A percentile compares a stretch with the other conserved stretches of the same genome.
Evolutionary conservation across 2,113 vertebrate species (phyloP).

Genomic region (Megalops atlanticus): DNA sequence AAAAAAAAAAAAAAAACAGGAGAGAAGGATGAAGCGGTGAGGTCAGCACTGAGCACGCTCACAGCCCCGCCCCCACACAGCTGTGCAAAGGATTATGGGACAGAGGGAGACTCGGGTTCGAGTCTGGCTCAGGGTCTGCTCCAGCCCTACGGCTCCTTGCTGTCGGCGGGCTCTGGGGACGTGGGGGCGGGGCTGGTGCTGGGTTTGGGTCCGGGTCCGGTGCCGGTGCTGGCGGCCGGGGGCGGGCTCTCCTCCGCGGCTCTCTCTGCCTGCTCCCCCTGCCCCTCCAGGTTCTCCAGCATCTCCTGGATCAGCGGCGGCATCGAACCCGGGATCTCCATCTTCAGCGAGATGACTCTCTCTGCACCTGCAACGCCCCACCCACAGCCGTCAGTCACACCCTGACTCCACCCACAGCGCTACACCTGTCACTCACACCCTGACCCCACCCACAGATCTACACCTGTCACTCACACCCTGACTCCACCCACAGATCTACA

Average conservation of each 20-base stretch:
- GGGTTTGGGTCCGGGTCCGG: slow-evolving; percentile 24
- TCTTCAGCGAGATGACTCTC: slow-evolving; percentile 95
- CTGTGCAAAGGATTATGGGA: slow-evolving; percentile 76
- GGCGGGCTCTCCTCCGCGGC: slow-evolving; percentile 51
- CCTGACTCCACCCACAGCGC: background rate
- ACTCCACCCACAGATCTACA: background rate
- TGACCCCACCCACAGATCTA: too few species aligned
- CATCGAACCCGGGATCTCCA: slow-evolving; percentile 99
- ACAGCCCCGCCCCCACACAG: slow-evolving; percentile 64
- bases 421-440: too few species aligned
- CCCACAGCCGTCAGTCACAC: background rate
- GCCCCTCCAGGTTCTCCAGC: slow-evolving; percentile 96
- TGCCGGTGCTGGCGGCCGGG: background rate
- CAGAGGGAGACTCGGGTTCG: slow-evolving; percentile 67
- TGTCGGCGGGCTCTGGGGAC: slow-evolving; percentile 47
- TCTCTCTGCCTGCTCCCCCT: slow-evolving; percentile 83
- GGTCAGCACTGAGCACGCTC: slow-evolving; percentile 70
- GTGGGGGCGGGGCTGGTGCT: slow-evolving; percentile 20
- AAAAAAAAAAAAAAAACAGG: slow-evolving; percentile 61
- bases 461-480: too few species aligned
- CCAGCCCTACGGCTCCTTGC: slow-evolving; percentile 49
- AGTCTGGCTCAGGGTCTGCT: slow-evolving; percentile 62
- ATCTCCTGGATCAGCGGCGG: slow-evolving; percentile 98
- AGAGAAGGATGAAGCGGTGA: background rate
- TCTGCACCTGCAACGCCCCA: slow-evolving; percentile 79